Conservation (phyloP, 2,113 vertebrate genomes). For the Calypte anna region DNA sequence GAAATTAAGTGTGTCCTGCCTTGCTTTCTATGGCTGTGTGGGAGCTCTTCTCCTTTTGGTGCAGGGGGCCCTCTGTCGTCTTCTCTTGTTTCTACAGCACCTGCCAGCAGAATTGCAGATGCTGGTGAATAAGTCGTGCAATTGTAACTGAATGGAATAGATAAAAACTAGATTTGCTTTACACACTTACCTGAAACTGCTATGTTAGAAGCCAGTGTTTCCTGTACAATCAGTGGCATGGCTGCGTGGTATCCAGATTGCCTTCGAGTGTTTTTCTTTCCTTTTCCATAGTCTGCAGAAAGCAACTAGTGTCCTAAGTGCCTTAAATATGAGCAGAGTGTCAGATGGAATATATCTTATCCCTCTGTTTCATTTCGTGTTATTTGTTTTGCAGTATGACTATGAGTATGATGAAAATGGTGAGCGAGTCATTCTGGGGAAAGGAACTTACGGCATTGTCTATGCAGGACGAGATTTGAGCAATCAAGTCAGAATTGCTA, state of each 20-base stretch:
- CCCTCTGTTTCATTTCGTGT: not conserved
- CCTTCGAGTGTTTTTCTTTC: not conserved
- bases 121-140: fast-evolving
- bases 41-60: not conserved
- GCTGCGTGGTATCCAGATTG: fast-evolving
- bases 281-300: not conserved
- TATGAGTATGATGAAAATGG: conserved; percentile 97
- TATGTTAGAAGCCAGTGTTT: not conserved
- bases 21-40: not conserved
- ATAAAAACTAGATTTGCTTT: not conserved
- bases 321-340: not conserved
- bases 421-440: conserved; percentile 91
- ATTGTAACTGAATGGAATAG: fast-evolving
- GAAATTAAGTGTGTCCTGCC: not conserved
- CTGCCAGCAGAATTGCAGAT: not conserved
- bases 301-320: not conserved
- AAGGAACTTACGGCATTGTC: conserved; percentile 95
- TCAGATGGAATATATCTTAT: not conserved
- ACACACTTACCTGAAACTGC: not conserved
- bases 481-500: conserved; percentile 98
- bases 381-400: conserved; percentile 86
- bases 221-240: not conserved
- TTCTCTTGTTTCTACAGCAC: not conserved
- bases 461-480: conserved; percentile 97
- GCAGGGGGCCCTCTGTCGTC: not conserved